A percentile compares a stretch with the other conserved stretches of the same genome.
phyloP scores from a whole-genome alignment of 2,113 vertebrate genomes.

The Sphyrna mokarran region DNA sequence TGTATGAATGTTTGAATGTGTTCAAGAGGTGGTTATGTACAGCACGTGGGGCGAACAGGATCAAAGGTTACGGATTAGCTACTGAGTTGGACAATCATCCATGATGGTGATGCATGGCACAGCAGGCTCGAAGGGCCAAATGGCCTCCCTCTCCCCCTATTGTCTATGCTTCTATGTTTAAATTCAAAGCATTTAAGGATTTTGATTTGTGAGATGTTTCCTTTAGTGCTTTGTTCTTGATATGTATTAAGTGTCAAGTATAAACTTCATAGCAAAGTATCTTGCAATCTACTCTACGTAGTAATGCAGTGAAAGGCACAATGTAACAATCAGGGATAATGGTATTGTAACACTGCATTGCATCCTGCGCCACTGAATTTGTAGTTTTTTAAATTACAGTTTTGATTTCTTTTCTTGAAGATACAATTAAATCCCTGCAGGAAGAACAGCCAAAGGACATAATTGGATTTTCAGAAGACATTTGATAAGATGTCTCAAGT shows the following conservation, averaged over 20 bases:
- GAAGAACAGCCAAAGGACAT: neutral
- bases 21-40: too few species aligned
- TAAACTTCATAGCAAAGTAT: neutral
- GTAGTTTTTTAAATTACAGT: neutral
- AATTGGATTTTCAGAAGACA: neutral
- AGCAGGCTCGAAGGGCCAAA: too few species aligned
- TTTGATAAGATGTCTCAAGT: conserved; percentile 9
- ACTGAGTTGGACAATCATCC: too few species aligned
- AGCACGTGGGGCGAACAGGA: too few species aligned
- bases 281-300: neutral
- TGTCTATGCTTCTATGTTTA: neutral
- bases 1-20: too few species aligned
- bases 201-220: neutral
- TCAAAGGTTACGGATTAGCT: too few species aligned
- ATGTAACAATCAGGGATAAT: neutral
- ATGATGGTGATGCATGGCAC: too few species aligned
- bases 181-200: neutral
- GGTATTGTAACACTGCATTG: neutral
- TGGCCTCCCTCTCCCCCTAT: too few species aligned
- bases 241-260: neutral
- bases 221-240: neutral
- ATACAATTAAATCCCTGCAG: neutral
- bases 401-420: neutral
- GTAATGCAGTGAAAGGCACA: neutral
- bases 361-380: neutral